Percentiles rank a stretch among this genome's conserved stretches.
phyloP scores from a whole-genome alignment of 2,113 vertebrate genomes.

The Promerops cafer region DNA sequence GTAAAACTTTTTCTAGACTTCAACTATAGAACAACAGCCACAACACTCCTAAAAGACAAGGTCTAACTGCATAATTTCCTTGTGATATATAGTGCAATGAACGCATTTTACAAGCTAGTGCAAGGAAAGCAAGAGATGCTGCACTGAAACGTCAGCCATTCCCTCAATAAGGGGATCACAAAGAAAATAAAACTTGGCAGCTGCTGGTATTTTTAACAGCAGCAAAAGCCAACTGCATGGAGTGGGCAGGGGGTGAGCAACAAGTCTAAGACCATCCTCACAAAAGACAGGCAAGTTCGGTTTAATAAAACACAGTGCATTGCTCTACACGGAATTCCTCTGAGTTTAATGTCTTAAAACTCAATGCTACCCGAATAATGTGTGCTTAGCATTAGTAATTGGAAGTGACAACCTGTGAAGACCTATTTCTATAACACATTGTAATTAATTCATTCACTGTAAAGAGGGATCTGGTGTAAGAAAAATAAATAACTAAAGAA shows the following conservation, averaged over 20 bases:
- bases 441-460: not conserved
- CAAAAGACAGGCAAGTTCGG: not conserved
- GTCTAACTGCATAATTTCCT: not conserved
- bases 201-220: not conserved
- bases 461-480: not conserved
- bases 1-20: not conserved
- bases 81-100: not conserved
- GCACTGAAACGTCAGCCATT: not conserved
- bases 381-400: not conserved
- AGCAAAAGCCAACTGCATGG: not conserved
- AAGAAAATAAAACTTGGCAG: not conserved
- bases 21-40: not conserved
- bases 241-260: not conserved
- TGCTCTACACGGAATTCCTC: not conserved
- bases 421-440: not conserved
- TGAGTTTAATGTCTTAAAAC: not conserved
- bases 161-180: not conserved
- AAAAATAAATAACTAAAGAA: not conserved
- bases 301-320: not conserved
- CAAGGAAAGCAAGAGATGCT: not conserved
- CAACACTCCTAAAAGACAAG: not conserved
- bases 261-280: not conserved
- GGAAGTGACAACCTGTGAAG: not conserved
- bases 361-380: accelerated
- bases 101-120: not conserved